phyloP scores from a whole-genome alignment of 2,888 invertebrate species.

The Drosophila trichaetosa region DNA sequence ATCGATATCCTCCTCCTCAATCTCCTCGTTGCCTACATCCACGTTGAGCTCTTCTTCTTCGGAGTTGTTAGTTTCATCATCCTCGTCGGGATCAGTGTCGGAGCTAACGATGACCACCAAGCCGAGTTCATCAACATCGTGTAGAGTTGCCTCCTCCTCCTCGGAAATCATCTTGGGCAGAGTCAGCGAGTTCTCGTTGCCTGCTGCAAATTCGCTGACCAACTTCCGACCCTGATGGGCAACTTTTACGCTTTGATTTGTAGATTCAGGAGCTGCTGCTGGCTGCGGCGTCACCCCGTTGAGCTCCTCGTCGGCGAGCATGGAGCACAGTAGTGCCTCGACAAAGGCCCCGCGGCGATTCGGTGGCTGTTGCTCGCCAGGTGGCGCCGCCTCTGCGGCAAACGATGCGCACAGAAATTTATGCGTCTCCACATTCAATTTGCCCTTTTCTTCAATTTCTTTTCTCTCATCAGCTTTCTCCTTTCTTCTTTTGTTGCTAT shows the following conservation, averaged over 20 bases:
- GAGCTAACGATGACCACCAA: background rate
- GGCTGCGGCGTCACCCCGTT: background rate
- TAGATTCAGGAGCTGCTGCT: background rate
- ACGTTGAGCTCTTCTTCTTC: background rate
- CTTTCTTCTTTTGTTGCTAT: background rate
- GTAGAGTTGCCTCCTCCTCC: background rate
- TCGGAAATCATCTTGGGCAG: background rate
- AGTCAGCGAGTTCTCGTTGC: background rate
- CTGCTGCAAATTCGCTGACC: background rate
- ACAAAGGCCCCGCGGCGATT: conserved; percentile 14
- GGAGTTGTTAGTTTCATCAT: background rate
- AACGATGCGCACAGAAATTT: conserved; percentile 24
- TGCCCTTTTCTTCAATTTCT: background rate
- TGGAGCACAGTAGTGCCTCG: conserved; percentile 56
- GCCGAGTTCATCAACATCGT: background rate
- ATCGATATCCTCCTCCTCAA: background rate
- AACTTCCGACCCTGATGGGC: background rate
- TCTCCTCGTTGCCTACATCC: background rate
- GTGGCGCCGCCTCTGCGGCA: background rate
- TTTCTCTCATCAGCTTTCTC: background rate
- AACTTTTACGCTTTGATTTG: background rate
- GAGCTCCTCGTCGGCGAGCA: conserved; percentile 53
- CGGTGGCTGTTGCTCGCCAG: background rate
- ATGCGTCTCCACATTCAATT: background rate
- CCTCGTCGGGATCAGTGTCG: conserved; percentile 6